Evolutionary conservation across 2,888 invertebrate species (phyloP), one percentile per base, ranked within the genome.

Genomic region (Morpho helenor): DNA sequence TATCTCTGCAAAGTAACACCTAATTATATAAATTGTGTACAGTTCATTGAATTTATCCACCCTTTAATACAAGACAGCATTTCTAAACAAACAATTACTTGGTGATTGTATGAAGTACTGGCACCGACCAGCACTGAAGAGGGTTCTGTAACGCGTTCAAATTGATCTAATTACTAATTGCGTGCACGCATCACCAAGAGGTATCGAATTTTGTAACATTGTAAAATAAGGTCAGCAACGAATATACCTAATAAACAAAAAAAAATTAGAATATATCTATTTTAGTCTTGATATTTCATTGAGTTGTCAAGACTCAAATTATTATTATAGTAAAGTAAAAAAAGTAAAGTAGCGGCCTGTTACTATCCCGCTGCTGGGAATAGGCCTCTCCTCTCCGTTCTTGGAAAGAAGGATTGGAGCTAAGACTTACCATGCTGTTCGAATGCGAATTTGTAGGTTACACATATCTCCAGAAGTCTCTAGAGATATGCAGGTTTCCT

Each of bases 91-190:
- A 63, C 50, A 65, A 65, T 60, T 59, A 59, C 39, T 41, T 47
- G 48, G 53, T 51, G 59, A 57, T 57, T 58, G 61, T 61, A 59
- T 59, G 59, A 59, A 60, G 52, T 59, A 62, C 74, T 72, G 80
- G 78, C 63, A 80, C 79, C 69, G 76, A 68, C 81, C 66, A 75
- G 79, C 70, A 82, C 80, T 72, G 71, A 66, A 71, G 68, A 74
- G 77, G 79, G 78, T 74, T 71, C 67, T 52, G 44, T 65, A 69
- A 71, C 52, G 50, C 52, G 56, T 56, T 61, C 48, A 73, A 77
- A 73, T 74, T 72, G 70, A 66, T 63, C 68, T 75, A 78, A 78
- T 79, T 75, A 70, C 65, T 71, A 75, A 76, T 76, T 76, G 73
- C 76, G 60, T 68, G 68, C 57, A 51, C 59, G 54, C 64, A 67